Evolutionary conservation across 2,113 vertebrate species (phyloP).

Genomic region (Cyanistes caeruleus): DNA sequence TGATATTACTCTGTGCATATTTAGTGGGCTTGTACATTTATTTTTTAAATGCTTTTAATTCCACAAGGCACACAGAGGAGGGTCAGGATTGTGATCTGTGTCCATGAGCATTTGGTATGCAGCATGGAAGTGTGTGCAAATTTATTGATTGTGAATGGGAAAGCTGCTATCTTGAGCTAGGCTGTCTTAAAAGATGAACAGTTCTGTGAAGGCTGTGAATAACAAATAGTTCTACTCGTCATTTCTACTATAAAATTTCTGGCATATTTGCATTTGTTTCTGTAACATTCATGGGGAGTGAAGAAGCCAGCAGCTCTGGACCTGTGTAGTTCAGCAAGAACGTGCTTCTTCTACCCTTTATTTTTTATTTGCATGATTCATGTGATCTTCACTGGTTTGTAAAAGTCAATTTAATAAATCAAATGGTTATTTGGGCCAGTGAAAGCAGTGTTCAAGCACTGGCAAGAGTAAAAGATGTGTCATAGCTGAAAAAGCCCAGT

Average conservation of each 20-base stretch:
- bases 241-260: background rate
- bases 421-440: background rate
- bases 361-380: background rate
- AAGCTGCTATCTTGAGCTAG: background rate
- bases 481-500: background rate
- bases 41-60: background rate
- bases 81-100: background rate
- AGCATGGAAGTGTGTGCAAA: background rate
- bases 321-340: background rate
- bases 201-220: background rate
- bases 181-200: slow-evolving; percentile 6
- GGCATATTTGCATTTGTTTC: background rate
- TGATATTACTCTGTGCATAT: background rate
- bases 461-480: background rate
- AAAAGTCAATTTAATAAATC: background rate
- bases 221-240: background rate
- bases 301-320: background rate
- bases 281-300: background rate
- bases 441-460: background rate
- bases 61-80: background rate
- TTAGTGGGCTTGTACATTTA: background rate
- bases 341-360: background rate
- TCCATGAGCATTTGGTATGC: background rate
- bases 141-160: background rate
- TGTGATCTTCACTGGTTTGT: background rate